Conservation (phyloP, 2,797 vertebrate genomes). For the Erethizon dorsatum region DNA sequence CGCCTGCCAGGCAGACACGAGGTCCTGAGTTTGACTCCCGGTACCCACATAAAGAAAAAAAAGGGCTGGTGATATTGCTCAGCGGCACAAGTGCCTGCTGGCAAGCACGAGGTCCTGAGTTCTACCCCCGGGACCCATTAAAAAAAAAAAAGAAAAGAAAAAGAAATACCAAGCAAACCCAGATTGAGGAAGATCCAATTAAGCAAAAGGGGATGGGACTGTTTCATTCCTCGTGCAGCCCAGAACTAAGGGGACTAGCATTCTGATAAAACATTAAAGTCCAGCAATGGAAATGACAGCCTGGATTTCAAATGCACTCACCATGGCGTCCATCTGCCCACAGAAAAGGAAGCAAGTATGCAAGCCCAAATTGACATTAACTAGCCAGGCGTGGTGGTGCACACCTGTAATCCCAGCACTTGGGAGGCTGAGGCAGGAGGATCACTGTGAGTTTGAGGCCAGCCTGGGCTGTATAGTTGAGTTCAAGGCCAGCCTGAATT, state of each 20-base stretch:
- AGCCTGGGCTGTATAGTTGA: not conserved
- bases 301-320: not conserved
- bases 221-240: slow-evolving; percentile 45
- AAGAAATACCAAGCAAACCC: not conserved
- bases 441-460: not conserved
- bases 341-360: not conserved
- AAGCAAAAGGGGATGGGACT: not conserved
- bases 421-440: not conserved
- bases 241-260: slow-evolving; percentile 2
- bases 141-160: too few relatives aligned
- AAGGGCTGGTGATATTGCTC: too few relatives aligned
- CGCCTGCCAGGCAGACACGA: too few relatives aligned
- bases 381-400: not conserved
- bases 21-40: too few relatives aligned
- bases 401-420: not conserved
- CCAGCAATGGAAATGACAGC: not conserved
- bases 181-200: not conserved
- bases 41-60: too few relatives aligned
- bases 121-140: too few relatives aligned
- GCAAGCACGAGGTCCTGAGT: too few relatives aligned
- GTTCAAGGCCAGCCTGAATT: not conserved
- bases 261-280: not conserved
- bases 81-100: too few relatives aligned
- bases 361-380: not conserved
- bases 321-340: not conserved